phyloP scores from a whole-genome alignment of 2,888 invertebrate species.

The Athalia circularis region DNA sequence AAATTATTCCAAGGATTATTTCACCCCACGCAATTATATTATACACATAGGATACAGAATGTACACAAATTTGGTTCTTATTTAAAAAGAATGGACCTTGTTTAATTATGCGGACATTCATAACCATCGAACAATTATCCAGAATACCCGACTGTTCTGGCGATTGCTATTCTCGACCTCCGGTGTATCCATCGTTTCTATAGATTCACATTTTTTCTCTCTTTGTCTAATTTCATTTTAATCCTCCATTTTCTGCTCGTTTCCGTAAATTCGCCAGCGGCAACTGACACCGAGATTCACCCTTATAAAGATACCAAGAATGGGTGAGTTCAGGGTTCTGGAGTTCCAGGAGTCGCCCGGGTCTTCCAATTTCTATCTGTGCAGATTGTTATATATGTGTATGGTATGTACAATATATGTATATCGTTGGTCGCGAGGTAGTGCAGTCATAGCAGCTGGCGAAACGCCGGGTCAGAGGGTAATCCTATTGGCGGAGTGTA shows the following conservation, averaged over 20 bases:
- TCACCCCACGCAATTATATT: too few relatives aligned
- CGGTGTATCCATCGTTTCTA: too few relatives aligned
- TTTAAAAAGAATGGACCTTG: too few relatives aligned
- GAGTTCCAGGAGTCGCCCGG: constrained; percentile 14
- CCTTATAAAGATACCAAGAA: background rate
- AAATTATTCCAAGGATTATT: too few relatives aligned
- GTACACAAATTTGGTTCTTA: too few relatives aligned
- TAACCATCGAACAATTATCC: too few relatives aligned
- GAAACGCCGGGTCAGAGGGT: constrained; percentile 74
- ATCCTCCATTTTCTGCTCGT: background rate
- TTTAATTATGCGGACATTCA: too few relatives aligned
- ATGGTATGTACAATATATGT: background rate
- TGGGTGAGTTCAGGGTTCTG: background rate
- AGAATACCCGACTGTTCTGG: too few relatives aligned
- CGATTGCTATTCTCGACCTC: too few relatives aligned
- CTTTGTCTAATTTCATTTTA: background rate
- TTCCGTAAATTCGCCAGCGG: background rate
- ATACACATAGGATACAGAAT: too few relatives aligned
- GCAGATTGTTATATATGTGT: constrained; percentile 3
- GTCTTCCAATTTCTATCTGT: background rate
- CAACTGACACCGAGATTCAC: constrained; percentile 2
- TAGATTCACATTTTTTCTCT: background rate
- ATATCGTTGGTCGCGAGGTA: constrained; percentile 48
- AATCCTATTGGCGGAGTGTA: constrained; percentile 74
- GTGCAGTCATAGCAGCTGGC: constrained; percentile 68